Evolutionary conservation across 2,797 vertebrate species (phyloP), one percentile per base, ranked within the genome.

Genomic region (Enteromius afrohamiltoni): DNA sequence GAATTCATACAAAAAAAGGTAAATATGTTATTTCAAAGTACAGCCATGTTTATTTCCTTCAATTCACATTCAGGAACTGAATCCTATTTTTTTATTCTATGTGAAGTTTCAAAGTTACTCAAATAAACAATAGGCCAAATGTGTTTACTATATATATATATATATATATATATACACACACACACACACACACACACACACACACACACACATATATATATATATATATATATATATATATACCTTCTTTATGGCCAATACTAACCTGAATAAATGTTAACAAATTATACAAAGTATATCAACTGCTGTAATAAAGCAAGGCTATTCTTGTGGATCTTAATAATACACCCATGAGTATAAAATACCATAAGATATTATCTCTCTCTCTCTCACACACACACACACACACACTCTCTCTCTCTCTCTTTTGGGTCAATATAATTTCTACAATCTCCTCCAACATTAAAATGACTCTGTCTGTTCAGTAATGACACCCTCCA

Each of bases 381-480:
- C 0, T 34, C 37, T 37, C 34, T 34, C 31, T 37, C 34, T 37
- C 4, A 16, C 68, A 23, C 68, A 70, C 42, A 26, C 42, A 45
- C 67, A 45, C 21, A 45, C 34, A 67, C 65, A n/a, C 34, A n/a
- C 65, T 13, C 65, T 2, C 31, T 4, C 34, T 10, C 49, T 34
- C 21, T 3, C 42, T 76, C 37, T 40, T 1, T 40, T 51, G 5
- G 45, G 47, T 80, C 19, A 14, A 14, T 75, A 6, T 76, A 45
- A n/a, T 60, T 77, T 49, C 37, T 45, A 26, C 40, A 55, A 49
- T 70, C 23, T 31, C 14, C 9, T 68, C 26, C 34, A 68, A 77
- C 64, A 62, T 77, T 53, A 74, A 76, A 88, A 87, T 86, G 76
- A 87, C 74, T 65, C 70, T 77, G 73, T 86, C 88, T 86, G 85